Percentiles rank a stretch among this genome's conserved stretches.
These are phyloP conservation scores for Desmophyllum pertusum DNA, from an alignment of 92 coral and sea anemone genomes.

Conservation along the genomic window DNA sequence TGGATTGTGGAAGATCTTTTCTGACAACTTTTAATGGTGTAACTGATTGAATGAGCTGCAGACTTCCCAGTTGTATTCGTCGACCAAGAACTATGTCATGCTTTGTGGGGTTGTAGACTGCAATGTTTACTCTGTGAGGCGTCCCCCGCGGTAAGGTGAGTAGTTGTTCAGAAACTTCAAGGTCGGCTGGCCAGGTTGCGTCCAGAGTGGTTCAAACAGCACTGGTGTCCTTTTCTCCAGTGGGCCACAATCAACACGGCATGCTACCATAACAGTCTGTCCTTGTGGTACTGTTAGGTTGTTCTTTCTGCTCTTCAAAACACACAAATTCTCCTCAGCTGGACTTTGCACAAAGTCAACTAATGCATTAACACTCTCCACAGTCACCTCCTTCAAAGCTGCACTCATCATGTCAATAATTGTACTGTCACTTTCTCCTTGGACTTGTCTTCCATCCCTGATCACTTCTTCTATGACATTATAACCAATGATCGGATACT, in stretches of 20 bases:
- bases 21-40: conserved; percentile 4
- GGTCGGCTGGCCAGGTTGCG: conserved; percentile 9
- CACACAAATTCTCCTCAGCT: neutral
- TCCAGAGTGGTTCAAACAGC: conserved; percentile 17
- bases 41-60: conserved; percentile 38
- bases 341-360: conserved; percentile 32
- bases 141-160: neutral
- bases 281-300: conserved; percentile 30
- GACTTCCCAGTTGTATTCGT: conserved; percentile 1
- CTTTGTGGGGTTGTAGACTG: neutral
- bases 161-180: conserved; percentile 22
- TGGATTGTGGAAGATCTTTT: neutral
- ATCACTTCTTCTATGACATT: conserved; percentile 10
- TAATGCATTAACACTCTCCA: conserved; percentile 24
- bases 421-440: neutral
- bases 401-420: neutral
- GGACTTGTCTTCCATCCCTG: neutral
- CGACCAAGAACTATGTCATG: neutral
- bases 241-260: conserved; percentile 33
- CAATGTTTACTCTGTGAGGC: neutral
- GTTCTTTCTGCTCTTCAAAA: conserved; percentile 14
- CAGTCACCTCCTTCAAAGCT: neutral
- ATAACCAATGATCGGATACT: neutral
- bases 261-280: conserved; percentile 11
- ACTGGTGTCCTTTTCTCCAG: conserved; percentile 21